Conservation (phyloP, 1,140 invertebrate genomes). For the Tribolium madens region DNA sequence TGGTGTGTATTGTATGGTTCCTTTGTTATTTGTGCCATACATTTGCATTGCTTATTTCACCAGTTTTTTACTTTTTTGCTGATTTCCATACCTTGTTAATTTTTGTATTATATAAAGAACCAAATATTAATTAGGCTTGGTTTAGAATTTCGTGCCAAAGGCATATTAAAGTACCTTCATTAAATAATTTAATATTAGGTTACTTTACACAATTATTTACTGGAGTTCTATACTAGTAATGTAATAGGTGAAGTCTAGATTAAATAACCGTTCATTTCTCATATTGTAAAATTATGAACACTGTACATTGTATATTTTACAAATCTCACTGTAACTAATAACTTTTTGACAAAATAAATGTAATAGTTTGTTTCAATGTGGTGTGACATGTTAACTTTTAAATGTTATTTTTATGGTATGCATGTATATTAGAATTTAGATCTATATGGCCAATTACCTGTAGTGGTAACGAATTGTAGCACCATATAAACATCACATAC, state of each 20-base stretch:
- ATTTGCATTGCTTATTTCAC: constrained; percentile 36
- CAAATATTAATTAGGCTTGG: constrained; percentile 45
- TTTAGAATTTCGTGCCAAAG: constrained; percentile 47
- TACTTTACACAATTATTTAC: constrained; percentile 11
- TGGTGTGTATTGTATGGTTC: constrained; percentile 45
- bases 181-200: constrained; percentile 31
- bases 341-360: constrained; percentile 43
- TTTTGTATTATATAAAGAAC: constrained; percentile 36
- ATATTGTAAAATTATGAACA: constrained; percentile 34
- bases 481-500: constrained; percentile 36
- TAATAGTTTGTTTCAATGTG: constrained; percentile 44
- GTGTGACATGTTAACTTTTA: constrained; percentile 44
- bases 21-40: constrained; percentile 41
- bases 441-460: constrained; percentile 42
- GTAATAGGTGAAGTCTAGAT: constrained; percentile 20
- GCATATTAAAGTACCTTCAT: constrained; percentile 46
- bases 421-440: constrained; percentile 44
- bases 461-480: constrained; percentile 38
- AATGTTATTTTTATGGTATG: constrained; percentile 45
- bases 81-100: constrained; percentile 32
- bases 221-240: constrained; percentile 17
- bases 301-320: constrained; percentile 44
- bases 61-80: constrained; percentile 30
- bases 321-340: constrained; percentile 40
- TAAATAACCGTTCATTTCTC: constrained; percentile 19